Conservation (phyloP, 2,888 invertebrate species). For the Rhagophthalmus giganteus region DNA sequence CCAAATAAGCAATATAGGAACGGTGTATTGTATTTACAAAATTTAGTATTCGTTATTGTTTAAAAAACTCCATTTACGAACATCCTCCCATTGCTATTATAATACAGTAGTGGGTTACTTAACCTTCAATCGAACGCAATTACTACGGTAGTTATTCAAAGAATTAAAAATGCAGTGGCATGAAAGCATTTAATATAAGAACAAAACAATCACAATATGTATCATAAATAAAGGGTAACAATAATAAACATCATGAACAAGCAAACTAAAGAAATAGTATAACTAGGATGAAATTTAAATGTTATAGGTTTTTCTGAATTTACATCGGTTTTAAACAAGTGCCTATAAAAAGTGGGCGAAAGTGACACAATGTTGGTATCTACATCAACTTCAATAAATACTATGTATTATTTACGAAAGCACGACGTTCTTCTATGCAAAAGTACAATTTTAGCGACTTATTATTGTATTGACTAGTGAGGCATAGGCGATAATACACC, state of each 20-base stretch:
- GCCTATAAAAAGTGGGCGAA: background rate
- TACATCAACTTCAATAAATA: no score
- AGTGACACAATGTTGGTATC: constrained; percentile 3
- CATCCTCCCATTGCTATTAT: no score
- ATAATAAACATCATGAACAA: constrained; percentile 28
- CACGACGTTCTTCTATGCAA: no score
- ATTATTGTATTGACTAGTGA: constrained; percentile 16
- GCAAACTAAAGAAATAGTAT: constrained; percentile 19
- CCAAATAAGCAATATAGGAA: no score
- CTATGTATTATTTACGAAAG: no score
- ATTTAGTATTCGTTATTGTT: no score
- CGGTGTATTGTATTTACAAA: no score
- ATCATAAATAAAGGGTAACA: constrained; percentile 25
- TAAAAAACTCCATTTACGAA: no score
- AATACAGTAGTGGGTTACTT: no score
- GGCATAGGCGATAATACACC: constrained; percentile 12
- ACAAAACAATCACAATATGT: constrained; percentile 32
- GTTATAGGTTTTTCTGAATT: constrained; percentile 2
- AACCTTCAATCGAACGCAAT: no score
- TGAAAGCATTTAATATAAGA: constrained; percentile 47
- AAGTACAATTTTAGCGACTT: background rate
- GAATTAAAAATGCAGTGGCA: constrained; percentile 35
- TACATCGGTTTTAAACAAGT: constrained; percentile 10
- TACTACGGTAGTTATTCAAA: no score
- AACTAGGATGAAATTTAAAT: constrained; percentile 3